Evolutionary conservation across 2,797 vertebrate species (phyloP).

Genomic region (Catharus ustulatus): DNA sequence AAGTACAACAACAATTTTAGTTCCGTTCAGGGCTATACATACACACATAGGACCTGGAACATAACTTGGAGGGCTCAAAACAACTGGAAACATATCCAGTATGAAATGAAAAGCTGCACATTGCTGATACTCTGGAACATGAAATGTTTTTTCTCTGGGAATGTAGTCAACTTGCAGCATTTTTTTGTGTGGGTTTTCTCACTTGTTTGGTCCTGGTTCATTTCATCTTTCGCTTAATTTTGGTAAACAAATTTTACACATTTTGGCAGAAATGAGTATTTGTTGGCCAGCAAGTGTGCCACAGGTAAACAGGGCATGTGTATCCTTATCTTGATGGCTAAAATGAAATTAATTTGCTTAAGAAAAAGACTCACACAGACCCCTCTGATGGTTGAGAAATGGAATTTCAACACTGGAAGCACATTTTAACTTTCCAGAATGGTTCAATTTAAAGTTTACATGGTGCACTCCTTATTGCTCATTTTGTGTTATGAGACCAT

Average conservation of each 20-base stretch:
- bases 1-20: background rate
- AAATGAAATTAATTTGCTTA: background rate
- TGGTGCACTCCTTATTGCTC: background rate
- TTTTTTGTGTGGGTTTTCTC: background rate
- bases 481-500: background rate
- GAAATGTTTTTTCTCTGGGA: background rate
- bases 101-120: background rate
- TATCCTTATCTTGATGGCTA: background rate
- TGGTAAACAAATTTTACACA: background rate
- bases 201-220: background rate
- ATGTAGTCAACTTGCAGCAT: background rate
- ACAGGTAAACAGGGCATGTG: background rate
- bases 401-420: background rate
- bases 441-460: background rate
- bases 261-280: background rate
- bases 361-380: background rate
- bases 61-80: background rate
- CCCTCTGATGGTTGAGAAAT: background rate
- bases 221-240: background rate
- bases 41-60: background rate
- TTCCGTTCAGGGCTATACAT: background rate
- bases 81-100: background rate
- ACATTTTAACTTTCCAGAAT: background rate
- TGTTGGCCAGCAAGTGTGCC: background rate
- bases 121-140: background rate